Evolutionary conservation across 2,797 vertebrate genomes (phyloP).

Genomic region (Enteromius thamalakanensis): DNA sequence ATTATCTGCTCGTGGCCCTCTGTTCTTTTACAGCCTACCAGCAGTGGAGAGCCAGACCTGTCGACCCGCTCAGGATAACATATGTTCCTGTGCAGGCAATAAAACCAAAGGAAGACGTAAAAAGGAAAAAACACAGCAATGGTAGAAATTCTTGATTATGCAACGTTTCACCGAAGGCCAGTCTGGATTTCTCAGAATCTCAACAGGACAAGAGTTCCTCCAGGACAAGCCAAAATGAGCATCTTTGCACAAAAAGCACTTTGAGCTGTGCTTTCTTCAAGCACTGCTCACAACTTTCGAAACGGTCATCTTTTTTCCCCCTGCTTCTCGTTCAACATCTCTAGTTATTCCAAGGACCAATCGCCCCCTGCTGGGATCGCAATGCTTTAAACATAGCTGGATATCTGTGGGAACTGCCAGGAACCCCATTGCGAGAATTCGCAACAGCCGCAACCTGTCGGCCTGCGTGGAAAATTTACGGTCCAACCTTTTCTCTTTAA

Average conservation of each 20-base stretch:
- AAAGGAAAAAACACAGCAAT: constrained; percentile 32
- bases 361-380: constrained; percentile 73
- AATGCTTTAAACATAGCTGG: constrained; percentile 83
- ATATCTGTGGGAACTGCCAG: constrained; percentile 72
- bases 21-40: constrained; percentile 27
- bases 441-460: constrained; percentile 78
- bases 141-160: constrained; percentile 4
- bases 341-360: constrained; percentile 66
- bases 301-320: constrained; percentile 55
- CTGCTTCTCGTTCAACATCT: constrained; percentile 47
- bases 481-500: constrained; percentile 68
- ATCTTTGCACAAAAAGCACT: constrained; percentile 43
- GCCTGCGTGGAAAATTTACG: constrained; percentile 73
- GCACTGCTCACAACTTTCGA: constrained; percentile 38
- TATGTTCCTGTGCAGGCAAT: constrained; percentile 2
- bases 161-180: not conserved
- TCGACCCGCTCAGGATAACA: not conserved
- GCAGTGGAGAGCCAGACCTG: constrained; percentile 25
- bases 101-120: constrained; percentile 41
- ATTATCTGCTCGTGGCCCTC: constrained; percentile 11
- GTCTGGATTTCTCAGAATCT: constrained; percentile 14
- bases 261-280: constrained; percentile 26
- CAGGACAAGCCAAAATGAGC: constrained; percentile 23
- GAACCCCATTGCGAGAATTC: constrained; percentile 79
- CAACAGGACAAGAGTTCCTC: constrained; percentile 26